Percentiles rank a stretch among this genome's conserved stretches.
phyloP scores from a whole-genome alignment of 2,113 vertebrate species.

The Grammomys dolichurus region DNA sequence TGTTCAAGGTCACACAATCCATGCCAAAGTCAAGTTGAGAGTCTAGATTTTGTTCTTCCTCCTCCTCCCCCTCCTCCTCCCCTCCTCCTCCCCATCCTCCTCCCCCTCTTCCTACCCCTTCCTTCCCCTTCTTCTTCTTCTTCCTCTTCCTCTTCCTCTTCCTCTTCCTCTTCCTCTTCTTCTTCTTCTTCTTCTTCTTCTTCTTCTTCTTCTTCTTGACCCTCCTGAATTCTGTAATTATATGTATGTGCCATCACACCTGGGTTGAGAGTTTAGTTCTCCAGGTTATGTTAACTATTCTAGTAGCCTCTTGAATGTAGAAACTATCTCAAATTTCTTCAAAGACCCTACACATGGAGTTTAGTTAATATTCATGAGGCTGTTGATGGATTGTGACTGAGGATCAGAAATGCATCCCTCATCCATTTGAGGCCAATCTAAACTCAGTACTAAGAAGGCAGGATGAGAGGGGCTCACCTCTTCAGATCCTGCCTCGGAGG shows the following conservation, averaged over 20 bases:
- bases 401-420: neutral
- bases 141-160: no score
- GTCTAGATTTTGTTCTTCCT: neutral
- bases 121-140: fast-evolving
- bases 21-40: neutral
- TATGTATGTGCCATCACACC: neutral
- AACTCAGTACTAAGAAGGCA: neutral
- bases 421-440: neutral
- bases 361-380: neutral
- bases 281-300: neutral
- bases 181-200: no score
- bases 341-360: neutral
- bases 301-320: neutral
- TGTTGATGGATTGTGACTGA: neutral
- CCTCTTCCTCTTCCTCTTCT: no score
- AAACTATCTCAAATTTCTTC: neutral
- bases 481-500: neutral
- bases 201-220: no score
- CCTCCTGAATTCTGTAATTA: neutral
- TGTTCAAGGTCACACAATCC: neutral
- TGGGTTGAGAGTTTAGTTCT: neutral
- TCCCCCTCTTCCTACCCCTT: fast-evolving
- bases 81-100: no score
- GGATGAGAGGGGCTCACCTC: neutral
- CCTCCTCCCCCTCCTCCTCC: fast-evolving